phyloP scores from a whole-genome alignment of 2,888 invertebrate species.

The Lasiommata megera region DNA sequence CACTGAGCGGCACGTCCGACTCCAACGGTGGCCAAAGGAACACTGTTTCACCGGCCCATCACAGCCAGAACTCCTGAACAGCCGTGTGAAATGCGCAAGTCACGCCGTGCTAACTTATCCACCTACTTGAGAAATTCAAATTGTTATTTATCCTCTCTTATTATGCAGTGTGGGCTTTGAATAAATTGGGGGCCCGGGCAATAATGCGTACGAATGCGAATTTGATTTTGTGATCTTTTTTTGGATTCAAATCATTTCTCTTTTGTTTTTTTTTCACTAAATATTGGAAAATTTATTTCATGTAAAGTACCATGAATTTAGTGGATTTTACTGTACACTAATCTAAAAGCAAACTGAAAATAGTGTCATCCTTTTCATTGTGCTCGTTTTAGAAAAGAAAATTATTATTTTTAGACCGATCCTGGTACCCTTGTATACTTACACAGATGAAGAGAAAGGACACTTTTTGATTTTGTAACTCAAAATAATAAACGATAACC shows the following conservation, averaged over 20 bases:
- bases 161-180: conserved; percentile 54
- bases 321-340: too few species aligned
- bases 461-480: too few species aligned
- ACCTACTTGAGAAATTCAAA: conserved; percentile 35
- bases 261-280: background rate
- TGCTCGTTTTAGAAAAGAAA: too few species aligned
- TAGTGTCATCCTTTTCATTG: too few species aligned
- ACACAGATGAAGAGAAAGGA: too few species aligned
- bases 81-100: conserved; percentile 77
- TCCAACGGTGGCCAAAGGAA: conserved; percentile 42
- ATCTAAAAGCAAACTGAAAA: too few species aligned
- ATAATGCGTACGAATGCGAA: conserved; percentile 13
- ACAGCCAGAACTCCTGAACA: conserved; percentile 50
- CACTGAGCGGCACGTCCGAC: conserved; percentile 44
- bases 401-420: too few species aligned
- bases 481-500: too few species aligned
- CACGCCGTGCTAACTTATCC: conserved; percentile 55
- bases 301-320: too few species aligned
- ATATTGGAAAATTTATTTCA: too few species aligned
- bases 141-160: conserved; percentile 39
- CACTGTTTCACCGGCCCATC: conserved; percentile 64
- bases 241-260: background rate
- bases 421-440: too few species aligned
- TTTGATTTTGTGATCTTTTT: conserved; percentile 9
- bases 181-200: conserved; percentile 31